Percentiles rank a stretch among this genome's conserved stretches.
These are phyloP conservation scores for Varanus salvator DNA, from an alignment of 2,113 vertebrate species.

Conservation along the genomic window DNA sequence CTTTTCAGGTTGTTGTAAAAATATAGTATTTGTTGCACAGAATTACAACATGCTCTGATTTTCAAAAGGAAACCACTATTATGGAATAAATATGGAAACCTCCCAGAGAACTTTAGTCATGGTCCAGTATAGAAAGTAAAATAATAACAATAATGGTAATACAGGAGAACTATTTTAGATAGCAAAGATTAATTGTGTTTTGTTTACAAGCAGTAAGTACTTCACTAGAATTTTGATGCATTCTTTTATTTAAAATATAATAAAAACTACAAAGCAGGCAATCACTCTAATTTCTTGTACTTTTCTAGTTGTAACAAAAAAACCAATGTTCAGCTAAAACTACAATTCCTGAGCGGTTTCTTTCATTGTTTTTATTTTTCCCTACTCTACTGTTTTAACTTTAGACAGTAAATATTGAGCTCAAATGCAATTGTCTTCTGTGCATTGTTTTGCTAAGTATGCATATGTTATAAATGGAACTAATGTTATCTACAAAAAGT, in stretches of 20 bases:
- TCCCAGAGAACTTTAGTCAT: too few relatives aligned
- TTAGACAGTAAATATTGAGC: too few relatives aligned
- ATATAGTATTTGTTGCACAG: background rate
- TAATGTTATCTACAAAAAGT: background rate
- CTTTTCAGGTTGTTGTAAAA: background rate
- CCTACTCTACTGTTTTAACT: too few relatives aligned
- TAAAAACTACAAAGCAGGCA: background rate
- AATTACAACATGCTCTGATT: background rate
- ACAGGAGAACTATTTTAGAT: constrained; percentile 17
- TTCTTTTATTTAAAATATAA: background rate
- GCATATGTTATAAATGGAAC: background rate
- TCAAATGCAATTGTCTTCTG: background rate
- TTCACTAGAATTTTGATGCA: background rate
- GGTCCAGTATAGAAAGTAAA: too few relatives aligned
- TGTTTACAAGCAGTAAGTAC: background rate
- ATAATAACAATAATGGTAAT: too few relatives aligned
- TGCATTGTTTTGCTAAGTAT: background rate
- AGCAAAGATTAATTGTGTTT: background rate
- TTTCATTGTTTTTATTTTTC: too few relatives aligned
- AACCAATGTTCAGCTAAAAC: background rate
- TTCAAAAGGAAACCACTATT: background rate
- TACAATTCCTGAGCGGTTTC: background rate
- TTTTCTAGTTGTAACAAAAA: background rate
- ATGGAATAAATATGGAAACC: background rate
- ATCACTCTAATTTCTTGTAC: background rate